Base-by-base conservation (phyloP, 2,797 vertebrate species). In the Sciurus vulgaris region DNA sequence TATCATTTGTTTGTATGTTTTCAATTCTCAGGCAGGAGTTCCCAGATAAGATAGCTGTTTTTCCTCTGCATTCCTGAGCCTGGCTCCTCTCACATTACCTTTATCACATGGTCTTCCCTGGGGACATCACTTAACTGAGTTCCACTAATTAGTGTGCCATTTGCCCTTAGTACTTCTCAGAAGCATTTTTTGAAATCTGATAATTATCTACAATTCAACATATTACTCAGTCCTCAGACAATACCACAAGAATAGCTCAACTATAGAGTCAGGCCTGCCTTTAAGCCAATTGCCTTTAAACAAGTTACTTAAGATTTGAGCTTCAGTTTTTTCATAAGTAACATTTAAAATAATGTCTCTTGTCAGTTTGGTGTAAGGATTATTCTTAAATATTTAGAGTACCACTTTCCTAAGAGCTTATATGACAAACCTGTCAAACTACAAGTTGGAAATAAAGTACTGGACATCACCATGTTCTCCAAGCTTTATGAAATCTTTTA, bases 321-420 rank as follows among this genome's bases (percentile, higher is more conserved):
- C 56, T 85, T 94, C n/a, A 17, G 3, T n/a, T 49, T 84, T 86
- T 70, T 65, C 59, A 41, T 72, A 6, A 44, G 18, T n/a, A 47
- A 41, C 86, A 49, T 56, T 84, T 74, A 92, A 87, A 67, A 70
- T n/a, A 74, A 76, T 41, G 82, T 17, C 49, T 56, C 79, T 86
- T 79, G 28, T 78, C 69, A 74, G 7, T 12, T 79, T 63, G 70
- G 20, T 76, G 5, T 72, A 54, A 82, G 73, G 18, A 22, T 87
- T 89, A 18, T 72, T 93, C 88, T 61, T 65, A 70, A 82, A 63
- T 70, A 81, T 87, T 79, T 67, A 93, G 35, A 92, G 5, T 20
- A 38, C 85, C 49, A 33, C 35, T 73, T 77, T 73, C 33, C 35
- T 5, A 74, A 65, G 47, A 88, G 54, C 12, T 38, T 30, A 38